Percentiles rank a stretch among this genome's conserved stretches.
These are phyloP conservation scores for Phoebastria nigripes DNA, from an alignment of 2,797 vertebrate species.

Conservation along the genomic window DNA sequence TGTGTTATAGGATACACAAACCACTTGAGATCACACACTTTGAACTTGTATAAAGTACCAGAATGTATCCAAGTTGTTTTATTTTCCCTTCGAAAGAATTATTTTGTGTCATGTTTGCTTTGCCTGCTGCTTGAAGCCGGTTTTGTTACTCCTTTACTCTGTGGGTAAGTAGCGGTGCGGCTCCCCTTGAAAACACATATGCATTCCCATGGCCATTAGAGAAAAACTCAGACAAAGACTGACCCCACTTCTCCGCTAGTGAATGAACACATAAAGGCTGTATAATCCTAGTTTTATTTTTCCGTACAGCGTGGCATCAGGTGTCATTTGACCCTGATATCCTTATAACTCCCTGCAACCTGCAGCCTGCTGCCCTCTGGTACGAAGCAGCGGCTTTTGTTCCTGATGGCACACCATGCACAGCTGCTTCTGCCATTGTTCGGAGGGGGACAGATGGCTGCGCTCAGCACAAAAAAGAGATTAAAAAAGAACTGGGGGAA, in stretches of 20 bases:
- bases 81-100: background rate
- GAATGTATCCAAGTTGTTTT: background rate
- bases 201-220: background rate
- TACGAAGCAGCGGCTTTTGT: conserved; percentile 33
- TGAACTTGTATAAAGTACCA: background rate
- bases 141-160: background rate
- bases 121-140: background rate
- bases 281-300: background rate
- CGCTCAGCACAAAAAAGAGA: conserved; percentile 76
- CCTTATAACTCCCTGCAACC: background rate
- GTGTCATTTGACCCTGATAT: conserved; percentile 41
- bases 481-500: conserved; percentile 9
- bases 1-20: background rate
- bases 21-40: background rate
- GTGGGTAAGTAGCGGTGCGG: background rate
- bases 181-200: background rate
- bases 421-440: conserved; percentile 70
- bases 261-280: background rate
- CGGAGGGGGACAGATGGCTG: conserved; percentile 80
- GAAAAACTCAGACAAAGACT: background rate
- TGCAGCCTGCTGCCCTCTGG: background rate
- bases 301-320: background rate
- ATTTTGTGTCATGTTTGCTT: background rate
- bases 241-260: background rate
- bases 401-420: background rate